A percentile compares a stretch with the other conserved stretches of the same genome.
phyloP scores from a whole-genome alignment of 2,888 invertebrate species.

The Himalopsyche anomala region DNA sequence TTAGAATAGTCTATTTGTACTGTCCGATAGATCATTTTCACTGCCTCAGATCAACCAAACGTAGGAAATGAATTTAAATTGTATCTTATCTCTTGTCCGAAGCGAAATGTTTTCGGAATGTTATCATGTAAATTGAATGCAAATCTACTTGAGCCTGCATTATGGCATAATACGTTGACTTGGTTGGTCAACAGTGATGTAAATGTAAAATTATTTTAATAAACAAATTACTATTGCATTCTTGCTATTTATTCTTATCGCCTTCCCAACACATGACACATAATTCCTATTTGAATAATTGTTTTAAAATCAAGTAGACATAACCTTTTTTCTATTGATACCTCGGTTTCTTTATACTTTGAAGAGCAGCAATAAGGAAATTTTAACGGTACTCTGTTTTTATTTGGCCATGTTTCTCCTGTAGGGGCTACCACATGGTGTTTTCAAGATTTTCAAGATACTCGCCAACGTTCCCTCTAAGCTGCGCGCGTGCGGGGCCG shows the following conservation, averaged over 20 bases:
- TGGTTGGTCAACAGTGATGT: constrained; percentile 63
- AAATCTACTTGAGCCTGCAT: background rate
- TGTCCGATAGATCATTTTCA: constrained; percentile 63
- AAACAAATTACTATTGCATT: constrained; percentile 61
- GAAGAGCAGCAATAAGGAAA: no score
- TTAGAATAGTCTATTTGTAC: constrained; percentile 65
- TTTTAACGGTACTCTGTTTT: no score
- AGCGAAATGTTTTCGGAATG: background rate
- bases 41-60: constrained; percentile 62
- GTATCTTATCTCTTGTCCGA: constrained; percentile 1
- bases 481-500: no score
- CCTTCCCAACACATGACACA: no score
- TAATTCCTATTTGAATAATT: no score
- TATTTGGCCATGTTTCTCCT: no score
- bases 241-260: background rate
- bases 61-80: constrained; percentile 36
- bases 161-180: constrained; percentile 32
- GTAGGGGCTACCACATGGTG: no score
- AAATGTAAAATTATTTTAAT: constrained; percentile 65
- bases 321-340: no score
- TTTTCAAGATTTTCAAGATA: no score
- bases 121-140: constrained; percentile 16
- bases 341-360: no score
- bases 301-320: no score
- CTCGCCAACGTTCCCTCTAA: no score